Conservation (phyloP, 2,797 vertebrate species). For the Eulemur coronatus region DNA sequence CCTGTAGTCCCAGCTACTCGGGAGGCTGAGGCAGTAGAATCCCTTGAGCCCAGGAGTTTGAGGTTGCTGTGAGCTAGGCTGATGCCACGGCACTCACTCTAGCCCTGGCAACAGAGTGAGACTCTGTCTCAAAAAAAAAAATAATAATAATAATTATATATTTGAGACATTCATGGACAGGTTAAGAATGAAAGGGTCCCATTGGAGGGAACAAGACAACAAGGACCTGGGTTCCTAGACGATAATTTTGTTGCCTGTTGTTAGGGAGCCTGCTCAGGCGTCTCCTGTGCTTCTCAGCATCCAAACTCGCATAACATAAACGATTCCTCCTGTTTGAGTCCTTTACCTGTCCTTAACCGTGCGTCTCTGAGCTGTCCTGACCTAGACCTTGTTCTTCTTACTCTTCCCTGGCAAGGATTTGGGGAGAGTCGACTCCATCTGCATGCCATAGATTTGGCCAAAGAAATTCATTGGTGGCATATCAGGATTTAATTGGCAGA, state of each 20-base stretch:
- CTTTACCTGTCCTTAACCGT: neutral
- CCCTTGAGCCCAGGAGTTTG: too few relatives aligned
- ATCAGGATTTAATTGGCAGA: neutral
- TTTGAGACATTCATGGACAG: neutral
- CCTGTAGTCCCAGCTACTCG: too few relatives aligned
- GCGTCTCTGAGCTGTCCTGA: neutral
- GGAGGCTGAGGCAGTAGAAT: too few relatives aligned
- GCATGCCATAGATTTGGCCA: neutral
- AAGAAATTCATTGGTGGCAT: neutral
- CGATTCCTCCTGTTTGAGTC: neutral
- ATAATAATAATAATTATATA: too few relatives aligned
- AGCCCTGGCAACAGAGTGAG: too few relatives aligned
- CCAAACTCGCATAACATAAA: neutral
- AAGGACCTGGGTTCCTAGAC: neutral
- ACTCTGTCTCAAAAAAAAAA: too few relatives aligned
- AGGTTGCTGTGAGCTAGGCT: too few relatives aligned
- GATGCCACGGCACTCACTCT: too few relatives aligned
- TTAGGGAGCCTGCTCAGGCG: neutral
- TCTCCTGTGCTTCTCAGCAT: neutral
- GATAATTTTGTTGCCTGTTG: neutral
- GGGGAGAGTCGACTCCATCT: neutral
- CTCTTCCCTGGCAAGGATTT: neutral
- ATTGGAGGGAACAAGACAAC: neutral
- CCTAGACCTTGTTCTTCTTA: neutral
- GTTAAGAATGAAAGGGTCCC: neutral